Conservation (phyloP, 2,888 invertebrate genomes). For the Stegana nigrithorax region DNA sequence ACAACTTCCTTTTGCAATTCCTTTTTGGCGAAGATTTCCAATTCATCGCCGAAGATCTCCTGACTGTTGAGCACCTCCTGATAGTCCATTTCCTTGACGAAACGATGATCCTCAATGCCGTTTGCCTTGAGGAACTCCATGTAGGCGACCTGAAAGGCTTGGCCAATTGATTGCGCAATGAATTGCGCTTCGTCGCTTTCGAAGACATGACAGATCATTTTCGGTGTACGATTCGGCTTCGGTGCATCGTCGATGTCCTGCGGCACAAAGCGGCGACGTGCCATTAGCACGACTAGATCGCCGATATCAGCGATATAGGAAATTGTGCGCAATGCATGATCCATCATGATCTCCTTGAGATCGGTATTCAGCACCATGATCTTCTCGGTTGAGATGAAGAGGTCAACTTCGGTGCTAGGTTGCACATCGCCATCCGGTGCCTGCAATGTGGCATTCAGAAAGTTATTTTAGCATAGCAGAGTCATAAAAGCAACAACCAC, state of each 20-base stretch:
- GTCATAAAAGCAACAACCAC: not conserved
- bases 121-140: conserved; percentile 99
- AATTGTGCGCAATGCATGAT: conserved; percentile 97
- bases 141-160: conserved; percentile 99
- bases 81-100: conserved; percentile 99
- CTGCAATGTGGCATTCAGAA: conserved; percentile 69
- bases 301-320: conserved; percentile 99
- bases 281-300: conserved; percentile 98
- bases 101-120: conserved; percentile 98
- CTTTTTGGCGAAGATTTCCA: conserved; percentile 99
- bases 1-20: conserved; percentile 98
- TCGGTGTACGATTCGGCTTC: conserved; percentile 86
- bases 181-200: conserved; percentile 99
- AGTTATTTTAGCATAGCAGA: conserved; percentile 1
- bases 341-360: conserved; percentile 99
- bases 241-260: conserved; percentile 72
- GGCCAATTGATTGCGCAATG: conserved; percentile 99
- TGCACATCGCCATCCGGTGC: conserved; percentile 98
- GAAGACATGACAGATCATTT: conserved; percentile 99
- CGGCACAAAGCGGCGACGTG: conserved; percentile 91
- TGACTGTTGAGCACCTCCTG: conserved; percentile 99
- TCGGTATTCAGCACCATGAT: conserved; percentile 99
- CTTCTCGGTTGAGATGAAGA: conserved; percentile 99
- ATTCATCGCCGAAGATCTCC: conserved; percentile 98
- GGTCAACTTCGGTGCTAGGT: conserved; percentile 98